Conservation (phyloP, 2,888 invertebrate species). For the Polymixis flavicincta region DNA sequence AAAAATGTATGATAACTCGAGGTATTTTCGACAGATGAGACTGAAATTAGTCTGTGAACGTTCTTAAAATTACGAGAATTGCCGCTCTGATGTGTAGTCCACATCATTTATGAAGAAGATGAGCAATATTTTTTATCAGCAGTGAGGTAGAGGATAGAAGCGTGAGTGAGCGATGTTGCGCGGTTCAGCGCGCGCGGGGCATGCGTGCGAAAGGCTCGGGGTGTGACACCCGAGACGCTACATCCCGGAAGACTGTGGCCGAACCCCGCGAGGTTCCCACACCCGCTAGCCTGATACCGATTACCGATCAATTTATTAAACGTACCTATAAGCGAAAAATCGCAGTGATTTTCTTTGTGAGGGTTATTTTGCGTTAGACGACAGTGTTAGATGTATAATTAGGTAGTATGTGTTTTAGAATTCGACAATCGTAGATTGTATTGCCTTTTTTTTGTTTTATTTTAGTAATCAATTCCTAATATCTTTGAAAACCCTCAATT, state of each 20-base stretch:
- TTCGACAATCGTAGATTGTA: not conserved
- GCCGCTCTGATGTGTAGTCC: not conserved
- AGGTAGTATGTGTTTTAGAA: not conserved
- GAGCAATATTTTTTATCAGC: conserved; percentile 54
- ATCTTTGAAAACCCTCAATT: no score
- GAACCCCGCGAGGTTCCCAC: conserved; percentile 77
- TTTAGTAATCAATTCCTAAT: not conserved
- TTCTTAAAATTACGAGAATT: no score
- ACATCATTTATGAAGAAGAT: conserved; percentile 30
- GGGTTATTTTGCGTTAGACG: not conserved
- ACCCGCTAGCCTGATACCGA: conserved; percentile 60
- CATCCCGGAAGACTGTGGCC: conserved; percentile 90
- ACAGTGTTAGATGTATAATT: not conserved
- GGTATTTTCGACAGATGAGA: no score
- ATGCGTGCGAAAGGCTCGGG: conserved; percentile 85
- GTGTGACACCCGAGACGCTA: conserved; percentile 84
- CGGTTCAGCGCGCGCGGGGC: conserved; percentile 78
- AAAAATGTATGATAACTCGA: no score
- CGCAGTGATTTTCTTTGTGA: not conserved
- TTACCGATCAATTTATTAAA: conserved; percentile 29
- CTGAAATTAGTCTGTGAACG: no score
- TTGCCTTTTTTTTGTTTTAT: not conserved
- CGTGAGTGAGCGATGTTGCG: conserved; percentile 77
- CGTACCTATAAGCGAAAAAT: conserved; percentile 10
- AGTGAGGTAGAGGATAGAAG: conserved; percentile 71